Base-by-base conservation (phyloP, 2,113 vertebrate species). In the Candoia aspera region DNA sequence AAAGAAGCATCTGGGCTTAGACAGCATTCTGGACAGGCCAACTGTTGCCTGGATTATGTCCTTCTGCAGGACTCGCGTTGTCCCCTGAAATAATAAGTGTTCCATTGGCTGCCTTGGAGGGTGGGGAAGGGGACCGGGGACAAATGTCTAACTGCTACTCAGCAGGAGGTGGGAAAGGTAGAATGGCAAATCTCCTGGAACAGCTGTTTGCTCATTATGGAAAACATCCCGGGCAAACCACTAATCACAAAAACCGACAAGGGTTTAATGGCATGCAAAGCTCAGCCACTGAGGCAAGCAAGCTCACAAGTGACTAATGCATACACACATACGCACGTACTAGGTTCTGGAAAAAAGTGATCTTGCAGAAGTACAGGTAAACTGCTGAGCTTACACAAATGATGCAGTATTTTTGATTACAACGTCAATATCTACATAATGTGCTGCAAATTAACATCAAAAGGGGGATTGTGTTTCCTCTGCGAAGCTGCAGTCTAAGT, bases 181-280 rank as follows among this genome's bases (percentile, higher is more conserved):
- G 93, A 94, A 95, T 94, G 95, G 95, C 96, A 97, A 96, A 96
- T 96, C 94, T 94, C 96, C 96, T 95, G 87, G 93, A 97, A 94
- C 96, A 96, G 97, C 96, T 97, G 97, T 96, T 94, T 94, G 96
- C 95, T 96, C 95, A 96, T 97, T 97, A 96, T 94, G 96, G 94
- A 95, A 97, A 97, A 96, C 95, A 96, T 95, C 94, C 90, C 93
- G 93, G 95, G 95, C 0, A 21, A 96, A 97, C 92, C 91, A 84
- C 96, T 96, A 95, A 97, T 97, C 96, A 97, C 95, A 96, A 96
- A 92, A 97, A 95, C 95, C 94, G 90, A 95, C 95, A 88, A 64
- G 86, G 95, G 95, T 92, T 95, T 96, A 94, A 94, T 94, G 95
- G 91, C 0, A 1, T 55, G 91, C 93, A 86, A 84, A 92, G 92